Percentiles rank a stretch among this genome's conserved stretches.
Evolutionary conservation across 2,888 invertebrate genomes (phyloP).

Genomic region (Vanessa cardui): DNA sequence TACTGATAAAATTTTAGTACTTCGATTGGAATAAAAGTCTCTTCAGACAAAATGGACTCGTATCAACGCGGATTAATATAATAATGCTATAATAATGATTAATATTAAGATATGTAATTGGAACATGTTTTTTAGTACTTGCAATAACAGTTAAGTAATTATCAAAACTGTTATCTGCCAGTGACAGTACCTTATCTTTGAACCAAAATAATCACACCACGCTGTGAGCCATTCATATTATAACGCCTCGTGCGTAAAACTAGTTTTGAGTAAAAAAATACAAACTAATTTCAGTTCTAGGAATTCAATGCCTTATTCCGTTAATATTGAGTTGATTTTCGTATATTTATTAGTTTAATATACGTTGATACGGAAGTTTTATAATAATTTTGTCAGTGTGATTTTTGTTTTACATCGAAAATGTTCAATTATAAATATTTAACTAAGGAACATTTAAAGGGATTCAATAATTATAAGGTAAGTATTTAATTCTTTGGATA

Average conservation of each 20-base stretch:
- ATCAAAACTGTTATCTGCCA: conserved; percentile 18
- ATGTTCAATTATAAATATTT: conserved; percentile 89
- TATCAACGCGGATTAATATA: too few relatives aligned
- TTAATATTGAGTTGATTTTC: not conserved
- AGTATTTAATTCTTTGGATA: conserved; percentile 19
- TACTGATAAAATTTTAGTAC: too few relatives aligned
- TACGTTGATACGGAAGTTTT: not conserved
- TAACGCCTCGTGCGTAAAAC: not conserved
- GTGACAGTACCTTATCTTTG: conserved; percentile 22
- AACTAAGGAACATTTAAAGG: conserved; percentile 90
- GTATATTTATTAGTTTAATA: not conserved
- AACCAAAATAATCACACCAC: not conserved
- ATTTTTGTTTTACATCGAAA: conserved; percentile 25
- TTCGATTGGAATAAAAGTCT: too few relatives aligned
- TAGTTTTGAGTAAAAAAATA: conserved; percentile 7
- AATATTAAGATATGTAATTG: too few relatives aligned
- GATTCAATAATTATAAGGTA: conserved; percentile 96
- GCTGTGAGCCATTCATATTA: not conserved
- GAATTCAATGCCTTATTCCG: not conserved
- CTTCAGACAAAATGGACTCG: too few relatives aligned
- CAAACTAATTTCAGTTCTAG: not conserved
- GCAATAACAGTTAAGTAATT: too few relatives aligned
- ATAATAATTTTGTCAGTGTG: not conserved
- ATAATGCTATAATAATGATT: too few relatives aligned
- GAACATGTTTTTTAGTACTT: too few relatives aligned